A percentile compares a stretch with the other conserved stretches of the same genome.
phyloP scores from a whole-genome alignment of 92 coral and sea anemone genomes.

The Metridium senile region DNA sequence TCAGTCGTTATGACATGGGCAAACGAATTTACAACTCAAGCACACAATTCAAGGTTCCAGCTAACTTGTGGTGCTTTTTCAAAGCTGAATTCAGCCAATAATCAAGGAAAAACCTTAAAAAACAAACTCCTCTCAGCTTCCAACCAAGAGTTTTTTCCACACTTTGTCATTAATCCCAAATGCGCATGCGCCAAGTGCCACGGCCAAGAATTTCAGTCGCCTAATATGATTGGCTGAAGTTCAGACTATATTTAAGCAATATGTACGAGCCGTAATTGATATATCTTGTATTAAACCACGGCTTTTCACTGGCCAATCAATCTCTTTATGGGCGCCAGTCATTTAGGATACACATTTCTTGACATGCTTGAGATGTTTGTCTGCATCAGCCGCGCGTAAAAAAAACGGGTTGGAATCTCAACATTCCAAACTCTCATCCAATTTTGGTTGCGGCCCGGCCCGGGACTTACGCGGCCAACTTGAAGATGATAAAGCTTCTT shows the following conservation, averaged over 20 bases:
- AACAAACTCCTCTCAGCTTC: slow-evolving; percentile 57
- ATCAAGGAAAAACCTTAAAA: slow-evolving; percentile 51
- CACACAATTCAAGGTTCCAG: slow-evolving; percentile 42
- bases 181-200: slow-evolving; percentile 77
- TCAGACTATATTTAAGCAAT: slow-evolving; percentile 66
- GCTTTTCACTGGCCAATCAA: slow-evolving; percentile 51
- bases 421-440: neutral
- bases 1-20: slow-evolving; percentile 69
- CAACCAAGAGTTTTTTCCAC: slow-evolving; percentile 57
- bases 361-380: slow-evolving; percentile 44
- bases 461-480: slow-evolving; percentile 1
- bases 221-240: slow-evolving; percentile 72
- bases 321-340: slow-evolving; percentile 43
- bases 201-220: slow-evolving; percentile 75
- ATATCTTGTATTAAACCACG: neutral
- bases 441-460: neutral
- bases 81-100: slow-evolving; percentile 64
- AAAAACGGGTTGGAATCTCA: slow-evolving; percentile 5
- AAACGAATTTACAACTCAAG: slow-evolving; percentile 41
- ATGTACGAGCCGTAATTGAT: slow-evolving; percentile 23
- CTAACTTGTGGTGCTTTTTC: slow-evolving; percentile 24
- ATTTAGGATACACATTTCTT: slow-evolving; percentile 25
- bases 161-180: slow-evolving; percentile 68
- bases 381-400: neutral
- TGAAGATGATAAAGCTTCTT: too few relatives aligned